Conservation (phyloP, 2,888 invertebrate genomes). For the Leptura quadrifasciata region DNA sequence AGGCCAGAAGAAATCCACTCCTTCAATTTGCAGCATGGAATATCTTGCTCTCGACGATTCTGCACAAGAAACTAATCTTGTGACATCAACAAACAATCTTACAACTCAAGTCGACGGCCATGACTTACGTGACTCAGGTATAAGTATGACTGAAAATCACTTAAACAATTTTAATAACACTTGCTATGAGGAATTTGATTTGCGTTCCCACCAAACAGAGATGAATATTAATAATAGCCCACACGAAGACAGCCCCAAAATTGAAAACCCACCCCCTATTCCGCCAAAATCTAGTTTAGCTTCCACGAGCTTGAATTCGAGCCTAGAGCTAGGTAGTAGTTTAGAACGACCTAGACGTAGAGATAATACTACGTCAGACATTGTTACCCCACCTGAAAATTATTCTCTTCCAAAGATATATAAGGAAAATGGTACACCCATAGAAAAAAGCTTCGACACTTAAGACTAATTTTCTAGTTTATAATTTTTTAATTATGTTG, state of each 20-base stretch:
- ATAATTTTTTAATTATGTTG: conserved; percentile 45
- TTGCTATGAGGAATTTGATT: conserved; percentile 72
- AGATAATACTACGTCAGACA: conserved; percentile 49
- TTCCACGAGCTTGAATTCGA: conserved; percentile 65
- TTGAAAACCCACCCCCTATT: conserved; percentile 71
- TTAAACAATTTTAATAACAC: conserved; percentile 72
- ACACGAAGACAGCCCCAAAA: conserved; percentile 66
- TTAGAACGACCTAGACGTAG: conserved; percentile 59
- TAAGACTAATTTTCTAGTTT: conserved; percentile 34
- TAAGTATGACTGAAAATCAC: conserved; percentile 71
- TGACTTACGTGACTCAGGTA: conserved; percentile 77
- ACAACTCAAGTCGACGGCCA: conserved; percentile 66
- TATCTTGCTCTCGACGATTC: conserved; percentile 75
- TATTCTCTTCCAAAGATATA: conserved; percentile 71
- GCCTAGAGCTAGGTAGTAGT: conserved; percentile 65
- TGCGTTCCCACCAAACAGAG: conserved; percentile 69
- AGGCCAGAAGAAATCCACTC: conserved; percentile 72
- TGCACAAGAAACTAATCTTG: conserved; percentile 66
- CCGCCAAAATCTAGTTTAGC: conserved; percentile 67
- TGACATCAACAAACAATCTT: conserved; percentile 61
- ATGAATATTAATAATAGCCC: conserved; percentile 70
- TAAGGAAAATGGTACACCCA: conserved; percentile 60
- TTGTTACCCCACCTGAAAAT: conserved; percentile 67
- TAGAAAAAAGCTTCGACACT: conserved; percentile 31
- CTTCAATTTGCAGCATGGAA: conserved; percentile 74